Evolutionary conservation across 2,113 vertebrate species (phyloP).

Genomic region (Stigmatopora nigra): DNA sequence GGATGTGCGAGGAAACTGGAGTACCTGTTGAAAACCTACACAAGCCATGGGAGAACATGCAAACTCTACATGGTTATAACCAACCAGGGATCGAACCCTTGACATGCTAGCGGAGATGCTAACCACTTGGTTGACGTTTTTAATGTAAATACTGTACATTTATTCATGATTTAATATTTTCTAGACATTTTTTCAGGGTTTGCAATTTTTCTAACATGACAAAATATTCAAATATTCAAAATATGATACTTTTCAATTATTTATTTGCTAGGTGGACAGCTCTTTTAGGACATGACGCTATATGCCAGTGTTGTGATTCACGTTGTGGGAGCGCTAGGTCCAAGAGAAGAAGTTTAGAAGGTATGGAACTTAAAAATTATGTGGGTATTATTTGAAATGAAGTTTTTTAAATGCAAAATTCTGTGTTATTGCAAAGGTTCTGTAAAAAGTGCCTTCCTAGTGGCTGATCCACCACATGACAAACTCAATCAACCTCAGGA

Average conservation of each 20-base stretch:
- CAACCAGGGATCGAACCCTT: too few relatives aligned
- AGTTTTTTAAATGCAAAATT: neutral
- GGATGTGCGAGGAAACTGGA: too few relatives aligned
- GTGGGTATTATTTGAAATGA: neutral
- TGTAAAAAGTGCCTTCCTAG: slow-evolving; percentile 40
- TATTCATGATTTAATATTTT: neutral
- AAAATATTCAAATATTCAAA: too few relatives aligned
- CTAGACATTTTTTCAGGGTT: neutral
- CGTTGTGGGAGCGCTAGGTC: slow-evolving; percentile 46
- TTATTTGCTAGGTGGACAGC: slow-evolving; percentile 56
- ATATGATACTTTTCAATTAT: too few relatives aligned
- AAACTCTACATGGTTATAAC: too few relatives aligned
- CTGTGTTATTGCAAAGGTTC: slow-evolving; percentile 34
- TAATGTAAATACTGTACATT: too few relatives aligned
- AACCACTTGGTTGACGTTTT: too few relatives aligned
- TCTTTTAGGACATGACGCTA: slow-evolving; percentile 49
- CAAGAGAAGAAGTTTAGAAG: slow-evolving; percentile 41
- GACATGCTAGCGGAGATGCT: too few relatives aligned
- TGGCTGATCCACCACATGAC: slow-evolving; percentile 42
- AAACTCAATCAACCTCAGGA: neutral
- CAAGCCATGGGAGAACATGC: too few relatives aligned
- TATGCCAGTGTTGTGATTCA: slow-evolving; percentile 66
- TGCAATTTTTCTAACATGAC: too few relatives aligned
- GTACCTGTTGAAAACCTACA: too few relatives aligned
- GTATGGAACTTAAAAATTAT: slow-evolving; percentile 19